A percentile compares a stretch with the other conserved stretches of the same genome.
phyloP scores from a whole-genome alignment of 2,113 vertebrate species.

The Morone saxatilis region DNA sequence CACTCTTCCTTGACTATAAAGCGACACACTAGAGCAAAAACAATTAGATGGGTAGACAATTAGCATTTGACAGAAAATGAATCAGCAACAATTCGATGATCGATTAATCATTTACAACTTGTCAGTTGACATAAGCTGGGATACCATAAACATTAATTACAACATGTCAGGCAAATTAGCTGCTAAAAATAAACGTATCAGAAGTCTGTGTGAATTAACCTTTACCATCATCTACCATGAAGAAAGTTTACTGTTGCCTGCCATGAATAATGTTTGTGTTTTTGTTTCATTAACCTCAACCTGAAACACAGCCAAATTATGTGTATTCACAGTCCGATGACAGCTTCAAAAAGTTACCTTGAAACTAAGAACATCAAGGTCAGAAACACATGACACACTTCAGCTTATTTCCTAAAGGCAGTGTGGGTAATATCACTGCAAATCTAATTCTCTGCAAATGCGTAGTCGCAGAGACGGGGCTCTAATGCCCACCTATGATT shows the following conservation, averaged over 20 bases:
- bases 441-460: slow-evolving; percentile 34
- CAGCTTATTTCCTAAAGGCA: slow-evolving; percentile 11
- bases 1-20: neutral
- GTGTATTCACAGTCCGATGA: neutral
- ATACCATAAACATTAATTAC: neutral
- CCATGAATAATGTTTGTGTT: slow-evolving; percentile 9
- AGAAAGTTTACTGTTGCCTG: neutral
- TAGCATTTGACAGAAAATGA: neutral
- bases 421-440: slow-evolving; percentile 16
- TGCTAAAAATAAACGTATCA: slow-evolving; percentile 37
- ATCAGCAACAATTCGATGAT: neutral
- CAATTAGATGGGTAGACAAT: too few relatives aligned
- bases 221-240: neutral
- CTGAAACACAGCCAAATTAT: neutral
- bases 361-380: slow-evolving; percentile 22
- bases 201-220: neutral
- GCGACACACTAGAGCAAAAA: neutral
- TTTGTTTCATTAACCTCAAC: slow-evolving; percentile 14
- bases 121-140: neutral
- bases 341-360: neutral
- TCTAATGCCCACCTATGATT: slow-evolving; percentile 26
- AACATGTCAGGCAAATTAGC: neutral
- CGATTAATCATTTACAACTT: neutral
- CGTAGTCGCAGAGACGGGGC: neutral
- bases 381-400: neutral